These are phyloP conservation scores for Nymphalis polychloros DNA, from an alignment of 2,888 invertebrate genomes.

Conservation along the genomic window DNA sequence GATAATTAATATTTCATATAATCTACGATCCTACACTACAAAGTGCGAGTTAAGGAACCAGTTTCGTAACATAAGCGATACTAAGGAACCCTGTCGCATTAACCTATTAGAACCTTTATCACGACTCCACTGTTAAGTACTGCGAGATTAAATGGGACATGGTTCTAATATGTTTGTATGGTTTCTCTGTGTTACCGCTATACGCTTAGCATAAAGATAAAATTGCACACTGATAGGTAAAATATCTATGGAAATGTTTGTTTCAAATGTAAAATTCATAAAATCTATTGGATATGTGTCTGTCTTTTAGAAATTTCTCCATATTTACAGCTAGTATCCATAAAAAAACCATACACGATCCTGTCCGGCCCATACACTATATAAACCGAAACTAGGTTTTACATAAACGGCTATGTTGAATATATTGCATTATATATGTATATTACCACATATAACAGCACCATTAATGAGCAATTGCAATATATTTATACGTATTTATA, in stretches of 20 bases:
- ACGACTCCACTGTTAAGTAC: background rate
- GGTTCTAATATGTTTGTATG: background rate
- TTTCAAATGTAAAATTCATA: background rate
- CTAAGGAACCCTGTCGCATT: slow-evolving; percentile 1
- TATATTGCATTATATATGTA: too few species aligned
- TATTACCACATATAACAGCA: too few species aligned
- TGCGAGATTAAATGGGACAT: background rate
- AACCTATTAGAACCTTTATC: background rate
- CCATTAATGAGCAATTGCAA: too few species aligned
- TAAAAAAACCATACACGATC: too few species aligned
- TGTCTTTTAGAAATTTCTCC: too few species aligned
- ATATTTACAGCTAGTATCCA: too few species aligned
- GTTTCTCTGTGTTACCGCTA: background rate
- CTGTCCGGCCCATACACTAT: too few species aligned
- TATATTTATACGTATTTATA: too few species aligned
- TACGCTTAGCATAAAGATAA: background rate
- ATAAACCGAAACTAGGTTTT: too few species aligned
- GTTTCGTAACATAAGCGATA: background rate
- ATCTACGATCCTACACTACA: background rate
- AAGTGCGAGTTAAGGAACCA: background rate
- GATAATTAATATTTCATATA: slow-evolving; percentile 7
- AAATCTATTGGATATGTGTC: background rate
- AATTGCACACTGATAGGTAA: background rate
- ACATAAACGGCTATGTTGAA: too few species aligned
- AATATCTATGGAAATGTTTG: background rate